Evolutionary conservation across 2,797 vertebrate genomes (phyloP), one percentile per base, ranked within the genome.

Genomic region (Peromyscus eremicus): DNA sequence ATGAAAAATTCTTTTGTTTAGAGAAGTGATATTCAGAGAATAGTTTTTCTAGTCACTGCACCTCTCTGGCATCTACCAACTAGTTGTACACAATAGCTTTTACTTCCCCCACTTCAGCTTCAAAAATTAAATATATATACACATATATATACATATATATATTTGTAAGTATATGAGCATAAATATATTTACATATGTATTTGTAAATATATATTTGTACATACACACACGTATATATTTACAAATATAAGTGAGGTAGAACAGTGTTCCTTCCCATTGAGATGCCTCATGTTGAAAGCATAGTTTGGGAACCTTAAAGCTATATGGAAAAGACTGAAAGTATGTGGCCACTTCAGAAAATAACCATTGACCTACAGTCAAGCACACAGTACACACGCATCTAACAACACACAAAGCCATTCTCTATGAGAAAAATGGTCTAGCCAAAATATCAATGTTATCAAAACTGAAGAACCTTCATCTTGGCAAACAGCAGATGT

Each of bases 401-500:
- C 37, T 25, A 91, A 52, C 0, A 77, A 92, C 14, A 66, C 7
- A 43, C 70, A 84, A 79, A 86, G n/a, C 1, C 86, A 13, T 46
- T 60, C 21, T 29, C 46, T 16, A 40, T 5, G 55, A 92, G 40
- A 95, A 89, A 92, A 91, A 88, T 77, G 0, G 34, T 80, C 13
- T 52, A 62, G 57, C 12, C 52, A 81, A 90, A 89, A 90, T 85
- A 23, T 85, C 32, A 68, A 34, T 60, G 81, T 82, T 94, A 29
- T 89, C 16, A 7, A 97, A 32, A 46, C 23, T 76, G 13, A 91
- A 75, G n/a, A 92, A 70, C 37, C 19, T 6, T 95, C 37, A 84
- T 62, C 27, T 46, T 92, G 87, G 46, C 57, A 94, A 94, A 93
- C 4, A 83, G 21, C 12, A 94, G 34, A 84, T 84, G 76, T 94